Percentiles rank a stretch among this genome's conserved stretches.
Conservation (phyloP, 2,888 invertebrate genomes). For the Punctoribates punctum region DNA sequence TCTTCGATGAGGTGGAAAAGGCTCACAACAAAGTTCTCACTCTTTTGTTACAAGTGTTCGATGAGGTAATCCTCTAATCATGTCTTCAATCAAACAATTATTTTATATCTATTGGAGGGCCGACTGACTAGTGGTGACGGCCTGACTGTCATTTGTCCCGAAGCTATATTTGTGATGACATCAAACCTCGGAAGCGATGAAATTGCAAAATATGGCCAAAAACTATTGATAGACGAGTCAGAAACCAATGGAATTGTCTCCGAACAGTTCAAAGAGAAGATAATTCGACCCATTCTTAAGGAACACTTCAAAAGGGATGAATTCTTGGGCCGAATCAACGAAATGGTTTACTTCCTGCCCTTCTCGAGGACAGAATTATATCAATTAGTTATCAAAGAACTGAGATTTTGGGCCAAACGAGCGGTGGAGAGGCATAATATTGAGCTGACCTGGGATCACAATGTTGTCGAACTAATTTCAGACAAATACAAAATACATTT, state of each 20-base stretch:
- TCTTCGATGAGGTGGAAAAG: slow-evolving; percentile 91
- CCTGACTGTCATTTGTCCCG: slow-evolving; percentile 80
- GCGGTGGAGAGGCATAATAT: slow-evolving; percentile 70
- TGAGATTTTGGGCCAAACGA: slow-evolving; percentile 70
- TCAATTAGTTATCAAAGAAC: slow-evolving; percentile 71
- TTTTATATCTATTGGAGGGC: slow-evolving; percentile 59
- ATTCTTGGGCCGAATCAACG: slow-evolving; percentile 86
- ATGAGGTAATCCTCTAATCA: slow-evolving; percentile 60
- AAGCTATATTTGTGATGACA: slow-evolving; percentile 86
- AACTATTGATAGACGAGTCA: slow-evolving; percentile 54
- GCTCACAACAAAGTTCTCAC: slow-evolving; percentile 90
- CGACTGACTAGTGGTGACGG: slow-evolving; percentile 85
- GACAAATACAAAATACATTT: slow-evolving; percentile 84
- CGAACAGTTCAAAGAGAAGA: slow-evolving; percentile 71
- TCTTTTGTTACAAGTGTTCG: slow-evolving; percentile 83
- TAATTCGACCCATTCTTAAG: slow-evolving; percentile 79
- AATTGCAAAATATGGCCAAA: slow-evolving; percentile 74
- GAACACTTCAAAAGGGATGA: slow-evolving; percentile 80
- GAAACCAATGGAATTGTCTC: slow-evolving; percentile 62
- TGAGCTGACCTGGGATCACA: slow-evolving; percentile 75
- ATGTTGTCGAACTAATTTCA: slow-evolving; percentile 72
- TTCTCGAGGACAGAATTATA: slow-evolving; percentile 77
- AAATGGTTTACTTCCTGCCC: slow-evolving; percentile 84
- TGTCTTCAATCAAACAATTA: not conserved
- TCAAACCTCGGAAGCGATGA: slow-evolving; percentile 86